Evolutionary conservation across 2,797 vertebrate genomes (phyloP).

Genomic region (Leptoclinus maculatus): DNA sequence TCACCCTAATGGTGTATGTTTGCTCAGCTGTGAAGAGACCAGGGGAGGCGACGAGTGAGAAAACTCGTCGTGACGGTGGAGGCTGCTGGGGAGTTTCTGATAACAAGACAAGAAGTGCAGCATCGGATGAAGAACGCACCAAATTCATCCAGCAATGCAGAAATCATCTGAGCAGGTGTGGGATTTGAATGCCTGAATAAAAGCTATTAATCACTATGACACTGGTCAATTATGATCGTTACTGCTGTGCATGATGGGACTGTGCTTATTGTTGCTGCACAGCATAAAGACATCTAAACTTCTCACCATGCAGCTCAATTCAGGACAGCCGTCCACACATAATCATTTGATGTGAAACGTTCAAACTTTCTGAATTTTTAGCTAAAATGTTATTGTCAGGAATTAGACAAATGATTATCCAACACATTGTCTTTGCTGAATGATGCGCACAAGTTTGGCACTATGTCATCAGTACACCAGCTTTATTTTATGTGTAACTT

Average conservation of each 20-base stretch:
- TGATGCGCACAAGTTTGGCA: background rate
- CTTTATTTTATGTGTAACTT: background rate
- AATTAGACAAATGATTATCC: background rate
- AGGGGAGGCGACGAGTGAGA: background rate
- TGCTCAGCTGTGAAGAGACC: background rate
- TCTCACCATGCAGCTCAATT: background rate
- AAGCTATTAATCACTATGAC: constrained; percentile 41
- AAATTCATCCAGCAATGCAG: constrained; percentile 21
- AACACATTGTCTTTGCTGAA: background rate
- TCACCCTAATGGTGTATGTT: background rate
- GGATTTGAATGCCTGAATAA: constrained; percentile 39
- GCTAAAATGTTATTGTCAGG: background rate
- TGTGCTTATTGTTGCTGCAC: background rate
- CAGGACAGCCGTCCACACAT: background rate
- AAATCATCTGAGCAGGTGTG: constrained; percentile 37
- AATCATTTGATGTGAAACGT: background rate
- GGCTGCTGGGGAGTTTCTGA: constrained; percentile 21
- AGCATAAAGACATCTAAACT: background rate
- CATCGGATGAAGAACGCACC: background rate
- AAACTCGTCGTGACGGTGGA: background rate
- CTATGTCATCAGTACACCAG: background rate
- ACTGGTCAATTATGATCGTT: background rate
- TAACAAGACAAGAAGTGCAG: background rate
- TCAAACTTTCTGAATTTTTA: background rate
- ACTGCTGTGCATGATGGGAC: constrained; percentile 16